phyloP scores from a whole-genome alignment of 1,140 invertebrate genomes.

The Ectropis grisescens region DNA sequence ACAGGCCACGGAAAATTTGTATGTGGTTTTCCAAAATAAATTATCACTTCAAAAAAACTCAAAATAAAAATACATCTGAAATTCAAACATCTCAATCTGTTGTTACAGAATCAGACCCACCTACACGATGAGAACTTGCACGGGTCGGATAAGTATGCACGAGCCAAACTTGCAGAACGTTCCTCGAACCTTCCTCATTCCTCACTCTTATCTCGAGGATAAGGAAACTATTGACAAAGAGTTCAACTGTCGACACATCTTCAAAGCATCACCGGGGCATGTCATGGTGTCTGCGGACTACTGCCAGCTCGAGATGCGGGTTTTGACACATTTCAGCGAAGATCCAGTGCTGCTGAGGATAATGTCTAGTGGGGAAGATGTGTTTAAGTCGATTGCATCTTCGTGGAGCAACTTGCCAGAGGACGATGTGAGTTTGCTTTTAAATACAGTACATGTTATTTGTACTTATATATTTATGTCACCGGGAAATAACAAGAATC shows the following conservation, averaged over 20 bases:
- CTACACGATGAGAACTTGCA: conserved; percentile 85
- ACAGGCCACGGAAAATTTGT: no score
- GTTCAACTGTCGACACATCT: conserved; percentile 78
- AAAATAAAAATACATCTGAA: no score
- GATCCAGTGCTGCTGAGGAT: conserved; percentile 81
- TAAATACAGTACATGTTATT: no score
- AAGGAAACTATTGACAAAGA: conserved; percentile 46
- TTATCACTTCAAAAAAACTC: no score
- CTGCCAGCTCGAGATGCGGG: conserved; percentile 94
- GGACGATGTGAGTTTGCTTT: conserved; percentile 72
- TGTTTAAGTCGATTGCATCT: conserved; percentile 90
- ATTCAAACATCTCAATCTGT: no score
- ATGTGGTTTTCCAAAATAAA: no score
- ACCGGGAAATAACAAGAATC: no score
- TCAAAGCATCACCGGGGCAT: conserved; percentile 73
- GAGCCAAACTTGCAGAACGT: conserved; percentile 95
- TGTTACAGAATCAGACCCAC: conserved; percentile 84
- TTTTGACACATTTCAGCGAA: conserved; percentile 90
- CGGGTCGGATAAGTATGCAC: conserved; percentile 91
- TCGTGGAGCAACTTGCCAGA: conserved; percentile 81
- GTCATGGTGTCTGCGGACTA: conserved; percentile 93
- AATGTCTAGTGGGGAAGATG: conserved; percentile 82
- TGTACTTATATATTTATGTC: no score
- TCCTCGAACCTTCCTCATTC: conserved; percentile 84
- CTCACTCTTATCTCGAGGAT: conserved; percentile 17